A percentile compares a stretch with the other conserved stretches of the same genome.
Conservation (phyloP, 2,888 invertebrate species). For the Oligia latruncula region DNA sequence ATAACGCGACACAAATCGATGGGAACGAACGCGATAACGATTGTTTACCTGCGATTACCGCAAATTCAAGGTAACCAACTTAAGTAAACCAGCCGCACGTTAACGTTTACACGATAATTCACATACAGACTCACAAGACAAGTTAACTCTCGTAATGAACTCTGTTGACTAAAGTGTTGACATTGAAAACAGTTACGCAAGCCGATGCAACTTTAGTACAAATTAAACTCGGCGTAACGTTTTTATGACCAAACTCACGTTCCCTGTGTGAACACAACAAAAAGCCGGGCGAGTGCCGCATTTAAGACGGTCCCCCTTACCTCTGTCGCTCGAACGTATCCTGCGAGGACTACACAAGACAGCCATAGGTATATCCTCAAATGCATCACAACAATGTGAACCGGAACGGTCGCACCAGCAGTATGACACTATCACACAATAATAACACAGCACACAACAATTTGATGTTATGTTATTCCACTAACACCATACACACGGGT, state of each 20-base stretch:
- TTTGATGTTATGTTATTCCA: conserved; percentile 88
- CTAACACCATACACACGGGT: conserved; percentile 87
- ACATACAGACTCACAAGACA: conserved; percentile 58
- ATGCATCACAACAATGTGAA: conserved; percentile 92
- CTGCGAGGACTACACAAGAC: conserved; percentile 93
- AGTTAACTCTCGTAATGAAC: conserved; percentile 64
- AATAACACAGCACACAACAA: conserved; percentile 87
- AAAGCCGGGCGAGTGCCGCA: conserved; percentile 87
- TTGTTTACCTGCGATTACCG: conserved; percentile 86
- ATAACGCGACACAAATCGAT: conserved; percentile 79
- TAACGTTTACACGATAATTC: conserved; percentile 63
- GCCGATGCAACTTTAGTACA: conserved; percentile 74
- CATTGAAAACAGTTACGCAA: conserved; percentile 89
- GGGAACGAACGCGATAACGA: conserved; percentile 81
- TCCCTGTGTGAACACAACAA: conserved; percentile 78
- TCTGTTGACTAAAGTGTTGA: conserved; percentile 75
- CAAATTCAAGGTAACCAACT: conserved; percentile 82
- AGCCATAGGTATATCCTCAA: conserved; percentile 94
- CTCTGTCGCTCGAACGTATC: conserved; percentile 94
- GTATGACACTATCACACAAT: conserved; percentile 84
- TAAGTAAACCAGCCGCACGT: conserved; percentile 65
- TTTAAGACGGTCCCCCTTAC: conserved; percentile 91
- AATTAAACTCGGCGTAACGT: conserved; percentile 61
- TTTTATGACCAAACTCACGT: conserved; percentile 64
- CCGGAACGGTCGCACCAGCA: conserved; percentile 83